Evolutionary conservation across 1,140 invertebrate genomes (phyloP), one percentile per base, ranked within the genome.

Genomic region (Protaetia brevitarsis): DNA sequence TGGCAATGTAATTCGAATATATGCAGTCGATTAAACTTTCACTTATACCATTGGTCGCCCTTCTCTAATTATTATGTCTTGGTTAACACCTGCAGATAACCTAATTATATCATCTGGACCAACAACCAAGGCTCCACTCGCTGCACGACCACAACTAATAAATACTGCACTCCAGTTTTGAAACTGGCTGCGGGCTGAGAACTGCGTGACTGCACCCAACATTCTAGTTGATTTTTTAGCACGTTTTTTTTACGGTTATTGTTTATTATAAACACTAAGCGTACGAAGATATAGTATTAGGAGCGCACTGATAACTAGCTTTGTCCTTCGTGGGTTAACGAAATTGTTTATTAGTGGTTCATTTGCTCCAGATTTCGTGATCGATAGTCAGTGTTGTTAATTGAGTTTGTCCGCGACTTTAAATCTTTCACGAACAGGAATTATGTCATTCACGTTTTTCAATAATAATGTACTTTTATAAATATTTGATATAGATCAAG

Each of bases 181-280:
- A 16, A 45, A 45, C 16, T 45, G 41, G 41, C 41, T 45, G 41
- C n/a, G 13, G 41, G 41, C 41, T 16, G 16, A 7, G 4, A 45
- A 21, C 3, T 45, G 41, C 41, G 41, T 45, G 13, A 1, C 41
- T 45, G 41, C 41, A 45, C 41, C 41, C 8, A 45, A 45, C 41
- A 45, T 45, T 45, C 41, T 45, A 45, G 41, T 6, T 45, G 4
- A 21, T 45, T 45, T 45, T 45, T 45, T 6, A n/a, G n/a, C n/a
- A n/a, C 3, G 3, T 13, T 45, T 45, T 19, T 16, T 21, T 45
- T 45, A 19, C 13, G 11, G 41, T 45, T 45, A 45, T 45, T 45
- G 41, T 45, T 45, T 45, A 45, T 45, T 45, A 19, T 45, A 19
- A 19, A 45, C 41, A 45, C n/a, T n/a, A n/a, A n/a, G n/a, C n/a